Conservation (phyloP, 2,797 vertebrate genomes). For the Scolopax rusticola region DNA sequence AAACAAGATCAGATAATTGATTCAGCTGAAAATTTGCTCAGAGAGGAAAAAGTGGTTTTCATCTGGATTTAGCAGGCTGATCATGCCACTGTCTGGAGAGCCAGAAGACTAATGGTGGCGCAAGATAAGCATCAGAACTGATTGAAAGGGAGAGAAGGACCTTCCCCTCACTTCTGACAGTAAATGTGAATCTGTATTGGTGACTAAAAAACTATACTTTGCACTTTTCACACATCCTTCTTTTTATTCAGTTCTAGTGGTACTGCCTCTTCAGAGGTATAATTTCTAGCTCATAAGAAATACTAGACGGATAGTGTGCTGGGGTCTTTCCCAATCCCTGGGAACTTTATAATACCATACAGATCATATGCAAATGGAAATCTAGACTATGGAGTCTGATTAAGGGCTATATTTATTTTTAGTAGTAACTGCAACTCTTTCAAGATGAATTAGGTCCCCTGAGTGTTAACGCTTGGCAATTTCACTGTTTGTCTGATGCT, state of each 20-base stretch:
- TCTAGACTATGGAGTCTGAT: neutral
- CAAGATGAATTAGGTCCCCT: neutral
- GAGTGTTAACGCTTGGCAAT: neutral
- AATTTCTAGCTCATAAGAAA: neutral
- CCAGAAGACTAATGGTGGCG: neutral
- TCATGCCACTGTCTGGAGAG: neutral
- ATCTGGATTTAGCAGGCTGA: neutral
- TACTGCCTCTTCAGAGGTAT: neutral
- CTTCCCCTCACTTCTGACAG: neutral
- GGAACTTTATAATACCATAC: neutral
- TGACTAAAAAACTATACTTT: neutral
- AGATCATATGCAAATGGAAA: neutral
- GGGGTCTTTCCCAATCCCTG: neutral
- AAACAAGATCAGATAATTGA: neutral
- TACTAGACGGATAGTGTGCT: neutral
- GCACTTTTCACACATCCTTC: neutral
- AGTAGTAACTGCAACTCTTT: neutral
- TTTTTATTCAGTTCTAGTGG: neutral
- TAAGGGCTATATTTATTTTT: neutral
- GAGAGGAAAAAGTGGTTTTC: neutral
- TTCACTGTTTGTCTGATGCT: neutral
- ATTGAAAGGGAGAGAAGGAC: neutral
- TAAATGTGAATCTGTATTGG: neutral
- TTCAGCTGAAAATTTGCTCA: neutral
- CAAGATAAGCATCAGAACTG: neutral